These are phyloP conservation scores for Drosophila monieri DNA, from an alignment of 2,888 invertebrate species.

Conservation along the genomic window DNA sequence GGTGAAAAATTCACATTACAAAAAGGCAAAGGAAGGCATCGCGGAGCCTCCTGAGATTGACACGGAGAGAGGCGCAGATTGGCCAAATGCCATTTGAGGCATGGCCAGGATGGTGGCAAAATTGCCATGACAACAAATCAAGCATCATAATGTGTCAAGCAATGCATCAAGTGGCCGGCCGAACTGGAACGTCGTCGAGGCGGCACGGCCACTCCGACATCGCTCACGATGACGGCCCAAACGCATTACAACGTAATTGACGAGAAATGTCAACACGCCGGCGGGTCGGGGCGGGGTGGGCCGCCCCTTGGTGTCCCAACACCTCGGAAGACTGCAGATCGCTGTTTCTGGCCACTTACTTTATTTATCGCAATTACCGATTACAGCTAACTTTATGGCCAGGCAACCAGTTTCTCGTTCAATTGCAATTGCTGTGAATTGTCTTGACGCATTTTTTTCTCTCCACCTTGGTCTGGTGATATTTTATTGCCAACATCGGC, in stretches of 20 bases:
- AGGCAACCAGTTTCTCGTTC: conserved; percentile 40
- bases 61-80: conserved; percentile 40
- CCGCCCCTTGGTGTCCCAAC: conserved; percentile 11
- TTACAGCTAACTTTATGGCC: conserved; percentile 52
- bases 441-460: conserved; percentile 43
- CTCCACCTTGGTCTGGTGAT: conserved; percentile 19
- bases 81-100: conserved; percentile 62
- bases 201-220: conserved; percentile 11
- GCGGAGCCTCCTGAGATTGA: conserved; percentile 33
- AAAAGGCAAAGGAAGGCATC: conserved; percentile 23
- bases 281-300: too few species aligned
- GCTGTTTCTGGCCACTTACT: conserved; percentile 50
- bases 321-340: conserved; percentile 9
- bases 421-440: conserved; percentile 59
- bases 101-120: conserved; percentile 68
- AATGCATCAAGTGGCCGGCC: conserved; percentile 72
- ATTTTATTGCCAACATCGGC: conserved; percentile 51
- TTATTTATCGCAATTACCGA: conserved; percentile 66
- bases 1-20: conserved; percentile 78
- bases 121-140: conserved; percentile 78
- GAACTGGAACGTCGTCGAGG: conserved; percentile 51
- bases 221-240: conserved; percentile 37
- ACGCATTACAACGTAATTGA: conserved; percentile 81
- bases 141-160: conserved; percentile 79
- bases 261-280: conserved; percentile 81